These are phyloP conservation scores for Diabrotica virgifera DNA, from an alignment of 1,140 invertebrate species.

Conservation along the genomic window DNA sequence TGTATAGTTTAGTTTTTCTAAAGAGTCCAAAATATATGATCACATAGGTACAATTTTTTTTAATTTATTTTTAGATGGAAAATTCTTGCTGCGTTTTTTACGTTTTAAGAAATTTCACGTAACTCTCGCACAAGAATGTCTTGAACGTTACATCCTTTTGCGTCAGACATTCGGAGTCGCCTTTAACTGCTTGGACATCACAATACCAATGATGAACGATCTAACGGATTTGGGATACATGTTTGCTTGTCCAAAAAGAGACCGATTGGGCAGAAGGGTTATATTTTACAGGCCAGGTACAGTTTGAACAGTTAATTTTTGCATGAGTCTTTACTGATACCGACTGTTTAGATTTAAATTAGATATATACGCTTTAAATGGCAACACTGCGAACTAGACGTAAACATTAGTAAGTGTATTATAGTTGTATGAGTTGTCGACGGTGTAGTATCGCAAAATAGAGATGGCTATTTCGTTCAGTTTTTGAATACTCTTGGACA, in stretches of 20 bases:
- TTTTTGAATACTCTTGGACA: too few species aligned
- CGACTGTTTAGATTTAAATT: too few species aligned
- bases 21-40: not conserved
- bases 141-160: slow-evolving; percentile 79
- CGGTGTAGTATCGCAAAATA: too few species aligned
- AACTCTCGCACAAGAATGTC: slow-evolving; percentile 73
- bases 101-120: slow-evolving; percentile 80
- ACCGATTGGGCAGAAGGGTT: slow-evolving; percentile 70
- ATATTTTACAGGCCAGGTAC: slow-evolving; percentile 74
- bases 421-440: too few species aligned
- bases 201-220: slow-evolving; percentile 66
- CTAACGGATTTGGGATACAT: slow-evolving; percentile 71
- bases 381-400: too few species aligned
- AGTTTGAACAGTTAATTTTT: slow-evolving; percentile 18
- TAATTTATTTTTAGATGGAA: slow-evolving; percentile 57
- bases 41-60: not conserved
- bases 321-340: too few species aligned
- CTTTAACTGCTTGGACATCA: slow-evolving; percentile 71
- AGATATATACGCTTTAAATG: too few species aligned
- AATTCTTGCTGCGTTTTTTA: slow-evolving; percentile 76
- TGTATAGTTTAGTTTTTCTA: too few species aligned
- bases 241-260: slow-evolving; percentile 75
- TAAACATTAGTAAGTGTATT: too few species aligned
- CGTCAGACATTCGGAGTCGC: slow-evolving; percentile 68
- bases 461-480: too few species aligned